A percentile compares a stretch with the other conserved stretches of the same genome.
These are phyloP conservation scores for Drosophila aldrichi DNA, from an alignment of 2,888 invertebrate genomes.

Conservation along the genomic window DNA sequence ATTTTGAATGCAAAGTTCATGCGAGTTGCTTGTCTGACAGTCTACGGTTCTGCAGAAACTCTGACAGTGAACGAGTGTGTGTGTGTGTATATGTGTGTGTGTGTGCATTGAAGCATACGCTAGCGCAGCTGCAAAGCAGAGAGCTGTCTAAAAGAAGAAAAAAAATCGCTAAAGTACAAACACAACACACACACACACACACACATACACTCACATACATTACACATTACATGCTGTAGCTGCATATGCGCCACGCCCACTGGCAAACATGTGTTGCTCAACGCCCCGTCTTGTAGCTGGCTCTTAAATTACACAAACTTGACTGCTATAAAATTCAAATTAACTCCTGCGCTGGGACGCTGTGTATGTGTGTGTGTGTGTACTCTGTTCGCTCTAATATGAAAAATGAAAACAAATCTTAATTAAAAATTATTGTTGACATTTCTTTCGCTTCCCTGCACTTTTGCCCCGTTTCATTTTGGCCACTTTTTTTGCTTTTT, in stretches of 20 bases:
- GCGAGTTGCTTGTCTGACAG: slow-evolving; percentile 32
- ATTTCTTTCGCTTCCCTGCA: slow-evolving; percentile 50
- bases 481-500: slow-evolving; percentile 4
- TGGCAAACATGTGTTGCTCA: slow-evolving; percentile 73
- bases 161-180: slow-evolving; percentile 40
- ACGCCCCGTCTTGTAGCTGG: slow-evolving; percentile 59
- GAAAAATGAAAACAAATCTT: slow-evolving; percentile 76
- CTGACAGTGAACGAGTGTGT: slow-evolving; percentile 16
- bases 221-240: slow-evolving; percentile 26
- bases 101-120: slow-evolving; percentile 51
- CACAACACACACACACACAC: slow-evolving; percentile 2
- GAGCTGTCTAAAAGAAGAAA: slow-evolving; percentile 41
- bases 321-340: slow-evolving; percentile 80
- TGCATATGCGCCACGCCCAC: slow-evolving; percentile 54
- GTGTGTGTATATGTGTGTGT: neutral
- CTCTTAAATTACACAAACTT: slow-evolving; percentile 70
- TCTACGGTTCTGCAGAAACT: slow-evolving; percentile 12
- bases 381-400: slow-evolving; percentile 54
- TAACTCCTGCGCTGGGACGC: slow-evolving; percentile 61
- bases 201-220: slow-evolving; percentile 28
- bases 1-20: slow-evolving; percentile 57
- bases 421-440: slow-evolving; percentile 82
- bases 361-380: neutral
- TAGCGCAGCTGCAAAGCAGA: slow-evolving; percentile 37
- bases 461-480: slow-evolving; percentile 24